A percentile compares a stretch with the other conserved stretches of the same genome.
Evolutionary conservation across 1,140 invertebrate species (phyloP).

Genomic region (Apis mellifera): Amel_HAv3.1 CM009941.2:7773001-7773500

Average conservation of each 20-base stretch:
- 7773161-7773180: slow-evolving; percentile 50
- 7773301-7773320: slow-evolving; percentile 56
- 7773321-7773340: slow-evolving; percentile 66
- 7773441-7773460: slow-evolving; percentile 54
- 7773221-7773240: slow-evolving; percentile 82
- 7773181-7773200: slow-evolving; percentile 70
- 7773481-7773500: neutral
- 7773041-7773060: slow-evolving; percentile 62
- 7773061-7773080: slow-evolving; percentile 63
- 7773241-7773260: slow-evolving; percentile 81
- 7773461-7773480: neutral
- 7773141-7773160: slow-evolving; percentile 51
- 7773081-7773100: slow-evolving; percentile 67
- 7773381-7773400: slow-evolving; percentile 81
- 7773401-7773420: slow-evolving; percentile 80
- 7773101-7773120: slow-evolving; percentile 65
- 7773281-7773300: slow-evolving; percentile 78
- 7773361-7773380: slow-evolving; percentile 81
- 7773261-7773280: slow-evolving; percentile 76
- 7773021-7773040: slow-evolving; percentile 46
- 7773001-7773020: slow-evolving; percentile 50
- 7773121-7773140: slow-evolving; percentile 7
- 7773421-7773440: slow-evolving; percentile 80
- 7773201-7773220: slow-evolving; percentile 80
- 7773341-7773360: slow-evolving; percentile 64